Evolutionary conservation across 2,888 invertebrate genomes (phyloP).

Genomic region (Caenorhabditis becei): DNA sequence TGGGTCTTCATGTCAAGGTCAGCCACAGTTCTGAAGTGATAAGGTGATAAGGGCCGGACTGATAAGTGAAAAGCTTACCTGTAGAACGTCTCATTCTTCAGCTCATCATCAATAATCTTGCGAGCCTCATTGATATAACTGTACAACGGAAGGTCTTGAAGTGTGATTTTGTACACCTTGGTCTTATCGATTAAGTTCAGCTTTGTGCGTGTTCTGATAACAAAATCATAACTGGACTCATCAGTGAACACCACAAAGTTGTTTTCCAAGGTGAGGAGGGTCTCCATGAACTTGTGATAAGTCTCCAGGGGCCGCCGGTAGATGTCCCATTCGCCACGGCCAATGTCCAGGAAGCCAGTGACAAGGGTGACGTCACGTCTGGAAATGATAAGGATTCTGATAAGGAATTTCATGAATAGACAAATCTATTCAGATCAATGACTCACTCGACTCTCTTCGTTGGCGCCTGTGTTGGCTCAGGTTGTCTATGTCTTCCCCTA

Average conservation of each 20-base stretch:
- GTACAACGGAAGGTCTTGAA: slow-evolving; percentile 70
- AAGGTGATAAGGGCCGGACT: neutral
- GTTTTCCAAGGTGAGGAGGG: slow-evolving; percentile 73
- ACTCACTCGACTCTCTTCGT: slow-evolving; percentile 50
- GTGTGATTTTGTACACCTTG: slow-evolving; percentile 63
- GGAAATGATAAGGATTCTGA: too few species aligned
- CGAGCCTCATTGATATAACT: slow-evolving; percentile 75
- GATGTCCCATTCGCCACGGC: slow-evolving; percentile 81
- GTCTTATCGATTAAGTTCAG: slow-evolving; percentile 66
- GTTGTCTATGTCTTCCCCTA: slow-evolving; percentile 30
- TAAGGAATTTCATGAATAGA: too few species aligned
- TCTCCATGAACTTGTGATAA: slow-evolving; percentile 80
- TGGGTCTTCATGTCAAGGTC: slow-evolving; percentile 79
- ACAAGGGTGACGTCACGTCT: slow-evolving; percentile 77
- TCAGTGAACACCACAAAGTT: slow-evolving; percentile 77
- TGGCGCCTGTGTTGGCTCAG: slow-evolving; percentile 30
- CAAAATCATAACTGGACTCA: slow-evolving; percentile 71
- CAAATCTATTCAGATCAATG: too few species aligned
- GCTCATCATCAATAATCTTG: slow-evolving; percentile 76
- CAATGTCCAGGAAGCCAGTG: slow-evolving; percentile 81
- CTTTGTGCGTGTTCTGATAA: slow-evolving; percentile 64
- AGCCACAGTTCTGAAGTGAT: slow-evolving; percentile 43
- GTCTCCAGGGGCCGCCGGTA: slow-evolving; percentile 79
- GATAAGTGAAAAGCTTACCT: slow-evolving; percentile 27
- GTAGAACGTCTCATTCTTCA: slow-evolving; percentile 67